Base-by-base conservation (phyloP, 2,888 invertebrate genomes). In the Tipula helvola region DNA sequence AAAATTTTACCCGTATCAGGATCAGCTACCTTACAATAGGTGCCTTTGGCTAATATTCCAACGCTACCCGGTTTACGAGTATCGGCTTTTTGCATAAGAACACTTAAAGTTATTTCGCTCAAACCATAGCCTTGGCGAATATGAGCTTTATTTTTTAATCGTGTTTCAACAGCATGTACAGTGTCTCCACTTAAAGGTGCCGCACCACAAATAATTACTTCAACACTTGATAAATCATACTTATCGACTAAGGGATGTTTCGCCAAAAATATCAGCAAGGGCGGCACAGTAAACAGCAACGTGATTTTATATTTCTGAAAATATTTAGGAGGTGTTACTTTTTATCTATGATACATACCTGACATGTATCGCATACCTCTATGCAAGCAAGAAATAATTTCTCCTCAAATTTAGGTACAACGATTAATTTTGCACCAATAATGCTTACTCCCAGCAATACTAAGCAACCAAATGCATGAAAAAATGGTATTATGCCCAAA, bases 391-490 rank as follows among this genome's bases (percentile, higher is more conserved):
- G 92, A 89, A 96, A 97, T n/a, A 93, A 90, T 88, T 95, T 93
- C 52, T 96, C 95, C 84, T 96, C 95, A 90, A 97, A 97, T 88
- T 94, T 94, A 1, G 93, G 93, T 87, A 92, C 88, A 87, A 93
- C 91, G 1, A 95, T 92, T 86, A 96, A 90, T 88, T 92, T 92
- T 12, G 93, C 92, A 86, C 94, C 93, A 88, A 94, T 89, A 28
- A 93, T 90, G 83, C 95, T 91, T 28, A 94, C 90, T 28, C 93
- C 92, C 88, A 95, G 91, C 13, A 95, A 92, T 0, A 94, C 93
- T 88, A 95, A 93, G 89, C 96, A 95, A 0, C 96, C 96, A 89
- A 95, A 96, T 0, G 95, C 94, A 91, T 97, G 97, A 91, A 96
- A 97, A 93, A 96, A 96, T n/a, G 97, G 97, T 87, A 96, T 93